These are phyloP conservation scores for Drosophila atripex DNA, from an alignment of 2,888 invertebrate species.

Conservation along the genomic window DNA sequence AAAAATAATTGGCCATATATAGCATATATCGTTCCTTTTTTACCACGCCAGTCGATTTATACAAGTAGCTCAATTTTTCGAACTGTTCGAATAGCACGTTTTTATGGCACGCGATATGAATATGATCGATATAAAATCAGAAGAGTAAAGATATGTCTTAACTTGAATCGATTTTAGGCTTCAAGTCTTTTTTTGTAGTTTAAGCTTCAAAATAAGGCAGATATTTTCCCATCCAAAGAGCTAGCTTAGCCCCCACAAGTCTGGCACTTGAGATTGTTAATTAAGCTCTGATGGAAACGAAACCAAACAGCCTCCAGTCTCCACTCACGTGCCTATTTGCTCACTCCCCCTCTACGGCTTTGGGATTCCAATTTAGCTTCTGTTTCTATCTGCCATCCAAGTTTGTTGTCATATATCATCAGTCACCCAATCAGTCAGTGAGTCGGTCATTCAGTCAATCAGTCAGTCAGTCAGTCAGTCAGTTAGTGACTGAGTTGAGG, in stretches of 20 bases:
- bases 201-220: no score
- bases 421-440: conserved; percentile 27
- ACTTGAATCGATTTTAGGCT: conserved; percentile 7
- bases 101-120: conserved; percentile 65
- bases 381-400: conserved; percentile 27
- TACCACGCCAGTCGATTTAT: conserved; percentile 9
- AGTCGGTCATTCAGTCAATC: conserved; percentile 12
- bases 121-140: conserved; percentile 6
- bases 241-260: conserved; percentile 11
- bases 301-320: conserved; percentile 25
- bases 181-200: no score
- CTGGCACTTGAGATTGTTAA: conserved; percentile 46
- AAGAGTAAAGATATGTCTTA: neutral
- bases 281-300: conserved; percentile 50
- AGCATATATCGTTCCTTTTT: conserved; percentile 6
- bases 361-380: conserved; percentile 29
- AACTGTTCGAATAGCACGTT: conserved; percentile 58
- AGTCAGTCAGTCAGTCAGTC: conserved; percentile 32
- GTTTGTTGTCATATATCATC: conserved; percentile 29
- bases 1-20: conserved; percentile 45
- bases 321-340: conserved; percentile 65
- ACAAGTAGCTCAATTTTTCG: conserved; percentile 8
- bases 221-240: conserved; percentile 19
- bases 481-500: conserved; percentile 9
- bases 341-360: conserved; percentile 44